These are phyloP conservation scores for Rhadinocentrus ornatus DNA, from an alignment of 2,797 vertebrate species.

Conservation along the genomic window DNA sequence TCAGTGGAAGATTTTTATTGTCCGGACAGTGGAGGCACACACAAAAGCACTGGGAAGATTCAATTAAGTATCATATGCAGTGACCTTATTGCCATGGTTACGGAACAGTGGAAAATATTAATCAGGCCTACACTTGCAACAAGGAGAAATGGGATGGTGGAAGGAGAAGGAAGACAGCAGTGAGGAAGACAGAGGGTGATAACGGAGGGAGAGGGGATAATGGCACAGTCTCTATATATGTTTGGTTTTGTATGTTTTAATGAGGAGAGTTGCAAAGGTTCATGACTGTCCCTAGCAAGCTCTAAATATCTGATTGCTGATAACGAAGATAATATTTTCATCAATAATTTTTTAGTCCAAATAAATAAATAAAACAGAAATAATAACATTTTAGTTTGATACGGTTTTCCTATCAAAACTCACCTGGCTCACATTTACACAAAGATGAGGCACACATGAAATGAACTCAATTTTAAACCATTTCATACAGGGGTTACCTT, in stretches of 20 bases:
- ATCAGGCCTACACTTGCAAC: slow-evolving; percentile 90
- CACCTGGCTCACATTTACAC: slow-evolving; percentile 44
- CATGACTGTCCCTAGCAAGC: slow-evolving; percentile 35
- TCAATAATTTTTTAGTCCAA: slow-evolving; percentile 46
- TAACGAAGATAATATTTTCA: slow-evolving; percentile 44
- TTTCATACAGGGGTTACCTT: slow-evolving; percentile 71
- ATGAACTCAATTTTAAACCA: slow-evolving; percentile 68
- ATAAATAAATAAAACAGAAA: neutral
- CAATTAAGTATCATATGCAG: slow-evolving; percentile 99
- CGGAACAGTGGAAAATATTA: slow-evolving; percentile 98
- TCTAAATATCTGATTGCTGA: slow-evolving; percentile 51
- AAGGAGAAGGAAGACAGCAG: slow-evolving; percentile 69
- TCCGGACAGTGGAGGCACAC: slow-evolving; percentile 93
- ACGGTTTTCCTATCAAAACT: slow-evolving; percentile 38
- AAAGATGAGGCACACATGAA: slow-evolving; percentile 55
- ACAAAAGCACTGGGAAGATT: slow-evolving; percentile 98
- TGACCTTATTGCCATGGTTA: slow-evolving; percentile 99
- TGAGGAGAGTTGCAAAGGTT: slow-evolving; percentile 46
- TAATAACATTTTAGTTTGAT: slow-evolving; percentile 14
- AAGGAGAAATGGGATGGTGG: slow-evolving; percentile 69
- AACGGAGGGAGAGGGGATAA: slow-evolving; percentile 50
- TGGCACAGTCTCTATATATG: slow-evolving; percentile 32
- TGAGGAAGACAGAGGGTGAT: slow-evolving; percentile 59
- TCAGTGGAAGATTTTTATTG: slow-evolving; percentile 92
- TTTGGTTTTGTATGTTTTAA: slow-evolving; percentile 67